A percentile compares a stretch with the other conserved stretches of the same genome.
Evolutionary conservation across 64 coral and sea anemone species (phyloP).

Genomic region (Pocillopora verrucosa): DNA sequence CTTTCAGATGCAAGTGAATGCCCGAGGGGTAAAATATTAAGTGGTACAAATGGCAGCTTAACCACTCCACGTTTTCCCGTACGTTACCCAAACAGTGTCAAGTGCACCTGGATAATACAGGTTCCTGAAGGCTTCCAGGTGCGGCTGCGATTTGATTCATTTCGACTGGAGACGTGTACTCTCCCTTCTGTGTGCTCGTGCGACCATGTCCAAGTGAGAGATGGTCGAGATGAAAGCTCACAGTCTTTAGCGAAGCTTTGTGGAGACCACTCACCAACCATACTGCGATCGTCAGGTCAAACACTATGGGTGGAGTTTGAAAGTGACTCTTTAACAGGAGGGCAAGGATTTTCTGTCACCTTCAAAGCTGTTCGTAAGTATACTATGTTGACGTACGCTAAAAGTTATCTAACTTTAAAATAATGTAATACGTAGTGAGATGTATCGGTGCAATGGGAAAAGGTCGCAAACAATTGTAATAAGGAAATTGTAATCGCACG

Average conservation of each 20-base stretch:
- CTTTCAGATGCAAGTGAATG: too few relatives aligned
- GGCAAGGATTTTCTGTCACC: slow-evolving; percentile 33
- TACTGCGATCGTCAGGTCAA: slow-evolving; percentile 17
- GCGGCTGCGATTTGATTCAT: background rate
- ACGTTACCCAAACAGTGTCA: slow-evolving; percentile 13
- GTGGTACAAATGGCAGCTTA: slow-evolving; percentile 6
- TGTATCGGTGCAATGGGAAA: too few relatives aligned
- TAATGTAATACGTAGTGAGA: too few relatives aligned
- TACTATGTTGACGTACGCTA: too few relatives aligned
- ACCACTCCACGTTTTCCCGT: slow-evolving; percentile 13
- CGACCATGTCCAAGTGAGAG: slow-evolving; percentile 51
- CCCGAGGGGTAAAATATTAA: too few relatives aligned
- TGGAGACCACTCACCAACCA: background rate
- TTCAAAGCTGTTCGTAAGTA: background rate
- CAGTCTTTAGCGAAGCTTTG: slow-evolving; percentile 23
- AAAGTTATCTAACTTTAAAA: too few relatives aligned
- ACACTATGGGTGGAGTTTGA: slow-evolving; percentile 51
- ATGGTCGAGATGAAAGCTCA: slow-evolving; percentile 18
- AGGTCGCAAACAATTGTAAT: too few relatives aligned
- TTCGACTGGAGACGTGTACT: slow-evolving; percentile 29
- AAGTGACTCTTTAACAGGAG: background rate
- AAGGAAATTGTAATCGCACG: too few relatives aligned
- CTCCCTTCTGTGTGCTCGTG: slow-evolving; percentile 20
- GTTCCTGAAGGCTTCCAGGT: background rate
- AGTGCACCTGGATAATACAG: slow-evolving; percentile 34